Evolutionary conservation across 2,113 vertebrate genomes (phyloP), one percentile per base, ranked within the genome.

Genomic region (Hippocampus barbouri): DNA sequence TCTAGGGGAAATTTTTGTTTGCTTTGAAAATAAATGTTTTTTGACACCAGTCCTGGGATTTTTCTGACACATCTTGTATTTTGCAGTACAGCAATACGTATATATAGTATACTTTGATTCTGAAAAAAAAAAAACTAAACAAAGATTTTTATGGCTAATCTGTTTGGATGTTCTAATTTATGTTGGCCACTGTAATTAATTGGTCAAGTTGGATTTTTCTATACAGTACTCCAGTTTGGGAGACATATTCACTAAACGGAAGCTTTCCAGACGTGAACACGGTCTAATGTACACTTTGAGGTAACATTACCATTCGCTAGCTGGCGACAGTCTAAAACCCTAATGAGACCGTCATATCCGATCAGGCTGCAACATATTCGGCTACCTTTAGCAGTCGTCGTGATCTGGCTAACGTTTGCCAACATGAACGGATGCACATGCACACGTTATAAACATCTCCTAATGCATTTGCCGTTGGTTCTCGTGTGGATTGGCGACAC

Each of bases 331-430:
- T 43, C 10, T 66, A 25, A 25, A 25, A 23, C 16, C 41, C 11
- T 23, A 64, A 43, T n/a, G 1, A n/a, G 9, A 4, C 3, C 5
- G 0, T 27, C 56, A 25, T 25, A 59, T 1, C 23, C 27, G 12
- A 60, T 16, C 57, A 30, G 25, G 8, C 16, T 40, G 41, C 34
- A 53, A 68, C 40, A 18, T 7, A 0, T 8, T 30, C n/a, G 18
- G 73, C 71, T 79, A 78, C 76, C 70, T 66, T 69, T 78, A 77
- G 72, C 76, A 59, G 63, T 53, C 47, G 18, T 60, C 38, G 16
- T 53, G 64, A 53, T 40, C 73, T 78, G 69, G 82, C 69, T 72
- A 83, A 76, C 66, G 38, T 38, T 56, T 57, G 75, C 77, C 70
- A 81, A 75, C 21, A 53, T 71, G 60, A 73, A 54, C 54, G 1